Evolutionary conservation across 2,888 invertebrate species (phyloP), one percentile per base, ranked within the genome.

Genomic region (Tanytarsus gracilentus): DNA sequence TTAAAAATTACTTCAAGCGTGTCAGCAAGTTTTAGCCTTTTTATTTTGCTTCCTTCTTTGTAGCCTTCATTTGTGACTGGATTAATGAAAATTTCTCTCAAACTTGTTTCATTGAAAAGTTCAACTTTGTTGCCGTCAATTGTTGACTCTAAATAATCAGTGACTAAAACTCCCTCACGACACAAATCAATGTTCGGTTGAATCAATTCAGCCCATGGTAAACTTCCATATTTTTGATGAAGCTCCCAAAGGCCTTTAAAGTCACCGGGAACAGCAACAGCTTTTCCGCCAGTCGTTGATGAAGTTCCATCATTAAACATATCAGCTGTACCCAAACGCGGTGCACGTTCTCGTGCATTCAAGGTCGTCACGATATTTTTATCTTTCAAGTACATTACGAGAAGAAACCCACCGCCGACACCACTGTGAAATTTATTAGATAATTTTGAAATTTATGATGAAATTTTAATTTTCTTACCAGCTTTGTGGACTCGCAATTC

Each of bases 211-310:
- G 72, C 72, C 96, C 96, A 97, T 0, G 81, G 78, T 52, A 94
- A 74, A 63, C 77, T 79, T 1, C 93, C 92, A 69, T 84, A 90
- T 64, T 73, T 75, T 64, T 80, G 72, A 73, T 91, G 82, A 30
- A 90, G 81, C 62, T 78, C 82, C 80, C 86, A 85, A 71, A 91
- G 91, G 1, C 96, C 96, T 61, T 80, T 76, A 14, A 96, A 71
- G 73, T 95, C 95, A 7, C 93, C 93, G 0, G 96, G 95, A n/a
- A 96, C 86, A 11, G 85, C 96, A 11, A 88, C 80, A 0, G 92
- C 80, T 16, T 16, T 25, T 8, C 60, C 78, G 3, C 76, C 73
- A 68, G 4, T 5, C 8, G 18, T 23, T 3, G 60, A 26, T 14
- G 9, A 4, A 11, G 73, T 72, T 51, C 68, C 74, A 4, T 78